A percentile compares a stretch with the other conserved stretches of the same genome.
Evolutionary conservation across 1,140 invertebrate species (phyloP).

Genomic region (Solenopsis fugax): DNA sequence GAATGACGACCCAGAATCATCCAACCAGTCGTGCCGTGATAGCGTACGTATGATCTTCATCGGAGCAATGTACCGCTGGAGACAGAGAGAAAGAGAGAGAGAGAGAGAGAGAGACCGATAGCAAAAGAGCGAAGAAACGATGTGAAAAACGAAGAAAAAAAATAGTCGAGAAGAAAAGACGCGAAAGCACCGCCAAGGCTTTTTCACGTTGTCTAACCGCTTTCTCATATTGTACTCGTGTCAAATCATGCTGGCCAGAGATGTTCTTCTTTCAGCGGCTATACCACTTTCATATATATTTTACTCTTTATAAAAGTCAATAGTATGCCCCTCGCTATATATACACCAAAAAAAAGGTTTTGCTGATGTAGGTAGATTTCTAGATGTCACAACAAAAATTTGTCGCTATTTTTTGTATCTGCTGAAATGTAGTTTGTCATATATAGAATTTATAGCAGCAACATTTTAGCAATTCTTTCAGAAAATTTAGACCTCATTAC

Average conservation of each 20-base stretch:
- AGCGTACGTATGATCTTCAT: conserved; percentile 55
- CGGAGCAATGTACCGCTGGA: conserved; percentile 3
- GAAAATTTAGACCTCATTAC: no score
- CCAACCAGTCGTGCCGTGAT: conserved; percentile 29
- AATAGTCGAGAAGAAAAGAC: conserved; percentile 10
- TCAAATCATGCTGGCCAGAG: conserved; percentile 38
- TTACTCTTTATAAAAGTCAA: conserved; percentile 14
- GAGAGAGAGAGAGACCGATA: neutral
- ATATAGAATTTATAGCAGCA: no score
- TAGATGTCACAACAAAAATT: no score
- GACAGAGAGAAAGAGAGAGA: no score
- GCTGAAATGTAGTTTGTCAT: no score
- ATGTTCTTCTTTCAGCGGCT: neutral
- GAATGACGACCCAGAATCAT: conserved; percentile 59
- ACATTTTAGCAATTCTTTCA: no score
- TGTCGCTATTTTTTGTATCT: no score
- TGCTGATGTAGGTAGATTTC: no score
- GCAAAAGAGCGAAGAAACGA: neutral
- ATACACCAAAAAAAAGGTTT: no score
- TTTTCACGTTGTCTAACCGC: conserved; percentile 34
- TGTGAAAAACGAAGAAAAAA: conserved; percentile 33
- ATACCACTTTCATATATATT: conserved; percentile 1
- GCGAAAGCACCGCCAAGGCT: conserved; percentile 14
- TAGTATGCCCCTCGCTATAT: no score
- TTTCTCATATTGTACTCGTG: neutral